phyloP scores from a whole-genome alignment of 2,797 vertebrate species.

The Sus cebifrons region DNA sequence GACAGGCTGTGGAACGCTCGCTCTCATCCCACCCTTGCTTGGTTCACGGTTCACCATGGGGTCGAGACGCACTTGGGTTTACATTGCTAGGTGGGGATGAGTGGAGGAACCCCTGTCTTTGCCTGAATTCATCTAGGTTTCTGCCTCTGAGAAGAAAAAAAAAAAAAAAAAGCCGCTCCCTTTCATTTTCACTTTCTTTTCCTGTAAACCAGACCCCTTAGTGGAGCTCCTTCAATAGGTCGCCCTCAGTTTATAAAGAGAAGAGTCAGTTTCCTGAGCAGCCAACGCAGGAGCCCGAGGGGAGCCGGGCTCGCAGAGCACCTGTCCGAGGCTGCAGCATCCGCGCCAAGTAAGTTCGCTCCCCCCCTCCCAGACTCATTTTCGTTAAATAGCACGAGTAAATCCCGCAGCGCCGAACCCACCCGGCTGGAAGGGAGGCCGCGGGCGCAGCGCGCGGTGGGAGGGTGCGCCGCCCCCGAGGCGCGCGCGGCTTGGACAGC shows the following conservation, averaged over 20 bases:
- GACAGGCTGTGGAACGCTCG: not conserved
- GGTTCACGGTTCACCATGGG: not conserved
- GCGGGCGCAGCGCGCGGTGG: rapidly evolving
- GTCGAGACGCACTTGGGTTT: not conserved
- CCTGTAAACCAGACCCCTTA: not conserved
- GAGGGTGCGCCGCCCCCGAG: rapidly evolving
- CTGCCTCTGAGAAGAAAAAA: not conserved
- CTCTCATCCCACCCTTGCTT: not conserved
- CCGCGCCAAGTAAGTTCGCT: not conserved
- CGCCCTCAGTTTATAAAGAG: not conserved
- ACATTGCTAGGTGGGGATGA: no score
- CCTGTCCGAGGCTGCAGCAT: not conserved
- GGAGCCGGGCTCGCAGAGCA: not conserved
- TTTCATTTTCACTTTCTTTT: not conserved
- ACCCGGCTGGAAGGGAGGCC: no score
- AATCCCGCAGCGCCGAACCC: no score
- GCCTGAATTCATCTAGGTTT: not conserved
- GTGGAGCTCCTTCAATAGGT: not conserved
- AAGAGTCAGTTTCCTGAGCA: not conserved
- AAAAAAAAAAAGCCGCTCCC: not conserved
- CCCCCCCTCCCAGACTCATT: not conserved
- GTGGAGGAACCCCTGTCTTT: not conserved
- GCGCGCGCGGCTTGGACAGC: rapidly evolving
- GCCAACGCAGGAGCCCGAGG: rapidly evolving
- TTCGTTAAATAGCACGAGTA: not conserved